Conservation (phyloP, 1,140 invertebrate species). For the Drosophila varians region DNA sequence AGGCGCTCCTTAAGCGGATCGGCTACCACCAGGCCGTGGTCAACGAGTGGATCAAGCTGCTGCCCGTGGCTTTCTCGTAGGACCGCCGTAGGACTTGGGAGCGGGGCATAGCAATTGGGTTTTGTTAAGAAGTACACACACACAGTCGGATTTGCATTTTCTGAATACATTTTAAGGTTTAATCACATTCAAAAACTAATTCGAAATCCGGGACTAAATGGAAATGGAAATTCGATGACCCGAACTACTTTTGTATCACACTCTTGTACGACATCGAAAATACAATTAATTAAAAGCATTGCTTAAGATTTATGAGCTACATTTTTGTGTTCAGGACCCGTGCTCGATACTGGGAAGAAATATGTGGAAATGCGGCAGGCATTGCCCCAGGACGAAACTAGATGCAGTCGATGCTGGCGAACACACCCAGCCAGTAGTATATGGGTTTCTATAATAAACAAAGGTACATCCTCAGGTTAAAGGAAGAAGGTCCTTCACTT, state of each 20-base stretch:
- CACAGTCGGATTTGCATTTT: conserved; percentile 21
- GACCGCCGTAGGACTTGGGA: not conserved
- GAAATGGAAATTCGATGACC: conserved; percentile 13
- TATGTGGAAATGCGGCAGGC: too few species aligned
- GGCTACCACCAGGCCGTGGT: conserved; percentile 52
- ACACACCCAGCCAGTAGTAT: too few species aligned
- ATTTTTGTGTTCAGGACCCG: too few species aligned
- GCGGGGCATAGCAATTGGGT: not conserved
- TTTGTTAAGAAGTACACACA: not conserved
- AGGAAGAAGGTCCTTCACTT: too few species aligned
- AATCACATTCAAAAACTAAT: conserved; percentile 42
- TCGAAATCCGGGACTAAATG: conserved; percentile 7
- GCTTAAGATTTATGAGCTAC: conserved; percentile 26
- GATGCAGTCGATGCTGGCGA: too few species aligned
- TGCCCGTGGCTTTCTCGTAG: conserved; percentile 11
- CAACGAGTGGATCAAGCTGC: conserved; percentile 75
- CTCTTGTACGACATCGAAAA: conserved; percentile 14
- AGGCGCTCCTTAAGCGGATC: conserved; percentile 55
- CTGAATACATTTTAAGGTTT: conserved; percentile 54
- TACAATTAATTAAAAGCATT: conserved; percentile 24
- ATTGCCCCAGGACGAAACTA: too few species aligned
- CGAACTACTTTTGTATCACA: conserved; percentile 39
- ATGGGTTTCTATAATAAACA: too few species aligned
- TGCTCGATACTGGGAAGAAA: too few species aligned
- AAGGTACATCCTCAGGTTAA: too few species aligned